phyloP scores from a whole-genome alignment of 2,888 invertebrate genomes.

The Melitaea athalia region DNA sequence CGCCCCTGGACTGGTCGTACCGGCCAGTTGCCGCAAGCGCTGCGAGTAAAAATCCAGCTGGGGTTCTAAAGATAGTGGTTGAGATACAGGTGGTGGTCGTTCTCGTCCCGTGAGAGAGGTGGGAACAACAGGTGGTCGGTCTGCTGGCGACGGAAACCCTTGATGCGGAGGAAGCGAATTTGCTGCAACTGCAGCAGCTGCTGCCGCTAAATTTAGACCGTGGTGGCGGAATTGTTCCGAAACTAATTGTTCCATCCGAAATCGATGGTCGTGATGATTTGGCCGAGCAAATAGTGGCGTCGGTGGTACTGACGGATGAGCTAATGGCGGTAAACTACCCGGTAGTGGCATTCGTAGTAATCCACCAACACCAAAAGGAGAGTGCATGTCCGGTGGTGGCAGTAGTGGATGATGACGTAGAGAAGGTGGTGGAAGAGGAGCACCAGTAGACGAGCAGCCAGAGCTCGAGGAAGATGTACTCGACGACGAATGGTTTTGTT shows the following conservation, averaged over 20 bases:
- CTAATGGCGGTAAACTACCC: conserved; percentile 82
- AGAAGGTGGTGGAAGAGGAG: conserved; percentile 83
- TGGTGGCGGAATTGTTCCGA: conserved; percentile 92
- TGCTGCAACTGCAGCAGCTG: conserved; percentile 86
- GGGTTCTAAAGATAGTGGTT: conserved; percentile 89
- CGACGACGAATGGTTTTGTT: conserved; percentile 83
- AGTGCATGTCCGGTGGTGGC: conserved; percentile 88
- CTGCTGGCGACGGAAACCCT: conserved; percentile 84
- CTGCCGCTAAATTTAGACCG: conserved; percentile 89
- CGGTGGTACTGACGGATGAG: conserved; percentile 87
- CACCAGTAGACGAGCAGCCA: conserved; percentile 78
- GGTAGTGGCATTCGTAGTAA: conserved; percentile 89
- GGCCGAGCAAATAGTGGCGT: conserved; percentile 89
- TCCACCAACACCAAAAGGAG: conserved; percentile 88
- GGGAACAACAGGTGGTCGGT: conserved; percentile 80
- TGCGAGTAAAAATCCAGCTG: conserved; percentile 99
- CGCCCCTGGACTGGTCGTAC: conserved; percentile 96
- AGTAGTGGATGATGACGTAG: conserved; percentile 86
- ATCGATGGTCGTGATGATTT: conserved; percentile 88
- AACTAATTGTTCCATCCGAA: conserved; percentile 92
- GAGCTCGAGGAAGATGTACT: conserved; percentile 83
- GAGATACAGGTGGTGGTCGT: conserved; percentile 79
- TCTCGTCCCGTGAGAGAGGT: conserved; percentile 79
- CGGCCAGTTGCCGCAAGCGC: conserved; percentile 99
- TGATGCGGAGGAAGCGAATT: conserved; percentile 84